Evolutionary conservation across 2,797 vertebrate species (phyloP), one percentile per base, ranked within the genome.

Genomic region (Scolopax bukidnonensis): DNA sequence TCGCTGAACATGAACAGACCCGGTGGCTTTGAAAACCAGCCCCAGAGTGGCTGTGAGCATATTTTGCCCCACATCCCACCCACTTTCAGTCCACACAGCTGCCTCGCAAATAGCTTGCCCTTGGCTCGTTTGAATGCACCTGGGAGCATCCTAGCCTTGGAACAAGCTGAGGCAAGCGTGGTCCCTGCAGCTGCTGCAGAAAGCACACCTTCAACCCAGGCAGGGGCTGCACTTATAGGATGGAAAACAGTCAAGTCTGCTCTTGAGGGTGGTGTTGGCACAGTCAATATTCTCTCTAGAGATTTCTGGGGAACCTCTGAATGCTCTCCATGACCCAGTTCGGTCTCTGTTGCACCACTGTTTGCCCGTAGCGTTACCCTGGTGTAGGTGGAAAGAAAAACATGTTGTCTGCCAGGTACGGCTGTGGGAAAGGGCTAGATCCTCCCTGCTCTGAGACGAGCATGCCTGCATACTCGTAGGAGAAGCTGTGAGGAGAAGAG

Each of bases 231-330:
- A 9, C 85, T 69, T 64, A 40, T 23, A 70, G 36, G 38, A 19
- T 6, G 60, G 75, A 90, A 95, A 94, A 64, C 13, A 91, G 81
- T 83, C 89, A 80, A 90, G 84, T 85, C 92, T 91, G 84, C 93
- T 89, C 71, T 61, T 89, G 90, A 95, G 60, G 45, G 28, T 84
- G 77, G 60, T 74, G 84, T 74, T 95, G 93, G 87, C 81, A 67
- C 16, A 67, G 81, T 61, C 84, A 56, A 8, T 79, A 75, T 67
- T 85, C 64, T 90, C 90, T 89, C 84, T 91, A 87, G 89, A 95
- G 75, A 95, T 94, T 94, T 87, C 84, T 96, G 90, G 54, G 87
- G n/a, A 92, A 92, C 89, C 75, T 91, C 81, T 75, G 75, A 92
- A 53, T 17, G 65, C 84, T 93, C 78, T 75, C 65, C 7, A 1